Evolutionary conservation across 1,140 invertebrate species (phyloP).

Genomic region (Chelonus insularis): DNA sequence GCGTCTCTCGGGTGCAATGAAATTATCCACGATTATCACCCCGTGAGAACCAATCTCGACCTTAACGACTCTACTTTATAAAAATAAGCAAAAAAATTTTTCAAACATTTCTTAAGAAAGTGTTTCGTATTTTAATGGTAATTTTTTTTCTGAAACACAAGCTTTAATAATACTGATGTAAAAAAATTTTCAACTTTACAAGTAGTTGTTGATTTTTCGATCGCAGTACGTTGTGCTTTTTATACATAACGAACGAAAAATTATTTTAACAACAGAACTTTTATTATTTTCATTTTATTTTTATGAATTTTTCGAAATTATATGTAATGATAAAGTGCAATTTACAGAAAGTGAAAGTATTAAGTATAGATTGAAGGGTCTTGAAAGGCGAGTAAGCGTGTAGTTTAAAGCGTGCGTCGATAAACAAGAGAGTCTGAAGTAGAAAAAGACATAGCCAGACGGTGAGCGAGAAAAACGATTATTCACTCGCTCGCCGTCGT

Average conservation of each 20-base stretch:
- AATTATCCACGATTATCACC: not conserved
- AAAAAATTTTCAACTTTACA: too few species aligned
- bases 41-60: not conserved
- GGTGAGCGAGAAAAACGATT: conserved; percentile 29
- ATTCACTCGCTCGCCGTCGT: conserved; percentile 29
- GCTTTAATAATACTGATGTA: too few species aligned
- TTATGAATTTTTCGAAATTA: too few species aligned
- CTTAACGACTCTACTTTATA: not conserved
- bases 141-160: too few species aligned
- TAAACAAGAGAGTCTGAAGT: conserved; percentile 22
- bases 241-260: too few species aligned
- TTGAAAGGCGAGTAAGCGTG: conserved; percentile 13
- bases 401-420: conserved; percentile 21
- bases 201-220: too few species aligned
- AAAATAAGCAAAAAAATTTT: too few species aligned
- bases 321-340: not conserved
- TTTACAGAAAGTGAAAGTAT: conserved; percentile 20
- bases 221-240: too few species aligned
- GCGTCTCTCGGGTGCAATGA: not conserved
- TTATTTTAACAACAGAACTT: too few species aligned
- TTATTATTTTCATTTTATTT: too few species aligned
- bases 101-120: too few species aligned
- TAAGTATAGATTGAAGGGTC: not conserved
- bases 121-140: too few species aligned
- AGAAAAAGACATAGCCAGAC: conserved; percentile 27